Evolutionary conservation across 2,113 vertebrate genomes (phyloP), one percentile per base, ranked within the genome.

Genomic region (Peromyscus maniculatus): DNA sequence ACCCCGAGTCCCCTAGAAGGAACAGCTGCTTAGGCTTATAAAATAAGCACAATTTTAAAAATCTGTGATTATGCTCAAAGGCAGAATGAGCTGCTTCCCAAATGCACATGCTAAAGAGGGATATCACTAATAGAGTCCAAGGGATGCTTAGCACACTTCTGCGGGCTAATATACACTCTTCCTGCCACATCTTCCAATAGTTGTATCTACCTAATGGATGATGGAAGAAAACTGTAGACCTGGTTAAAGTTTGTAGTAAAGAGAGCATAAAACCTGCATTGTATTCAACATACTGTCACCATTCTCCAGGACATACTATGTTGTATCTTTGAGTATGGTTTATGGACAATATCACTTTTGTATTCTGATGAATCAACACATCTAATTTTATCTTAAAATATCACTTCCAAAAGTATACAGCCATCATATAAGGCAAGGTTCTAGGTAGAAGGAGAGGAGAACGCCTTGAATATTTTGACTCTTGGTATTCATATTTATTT

Each of bases 1-100:
- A 94, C 96, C 84, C 39, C 36, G 49, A 75, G 5, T 97, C 36
- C 46, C 79, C 52, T 39, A 46, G 19, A 71, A 78, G 87, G 33
- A 91, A 94, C 94, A 97, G 92, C 79, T 96, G 94, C 83, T 96
- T 64, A 82, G 39, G 93, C 93, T 97, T 69, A 96, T 87, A 97
- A 96, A 97, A 78, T 96, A 43, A 96, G 49, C 69, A 89, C 74
- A 78, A 59, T 95, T 98, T 19, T 66, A 94, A 87, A 46, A 96
- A 93, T 33, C 49, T 80, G 28, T 92, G 84, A 92, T 96, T 84
- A 93, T 84, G 31, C n/a, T 93, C 84, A 83, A 71, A 96, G 43
- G 79, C 74, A 92, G 69, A 96, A 86, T 74, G 92, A 49, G n/a
- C 83, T 84, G 71, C 24, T 87, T 59, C 75, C 24, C 49, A 89